Evolutionary conservation across 2,113 vertebrate species (phyloP), one percentile per base, ranked within the genome.

Genomic region (Puffinus mauretanicus): DNA sequence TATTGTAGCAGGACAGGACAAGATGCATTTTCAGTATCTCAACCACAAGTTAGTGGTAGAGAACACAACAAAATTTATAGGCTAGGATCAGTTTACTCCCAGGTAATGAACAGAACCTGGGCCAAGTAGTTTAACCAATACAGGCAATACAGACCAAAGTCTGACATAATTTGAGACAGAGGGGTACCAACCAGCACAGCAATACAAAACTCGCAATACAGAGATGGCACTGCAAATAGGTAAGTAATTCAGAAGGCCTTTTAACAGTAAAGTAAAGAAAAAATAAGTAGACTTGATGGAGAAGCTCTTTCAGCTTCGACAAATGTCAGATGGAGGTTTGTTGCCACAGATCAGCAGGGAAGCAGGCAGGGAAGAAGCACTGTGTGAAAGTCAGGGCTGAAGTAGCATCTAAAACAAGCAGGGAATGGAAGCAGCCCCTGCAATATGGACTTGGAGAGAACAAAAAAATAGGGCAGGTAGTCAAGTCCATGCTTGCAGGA

Each of bases 401-500:
- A 77, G 54, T 1, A 65, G 29, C 30, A 2, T 75, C 62, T 54
- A 18, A 27, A 87, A 21, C 32, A 30, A 89, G 84, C 34, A 36
- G 55, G 57, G 36, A 16, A 19, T 27, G 38, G 86, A 69, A 89
- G n/a, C 55, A 58, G 70, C 51, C 42, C 47, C 42, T 62, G 61
- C 32, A 38, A 20, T 1, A 8, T 77, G 76, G 47, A 18, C 27
- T 75, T 62, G 73, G 46, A 86, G 64, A 85, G 65, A 90, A 71
- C 65, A 64, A 84, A 69, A 64, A 16, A 61, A 30, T 21, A 87
- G 57, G 69, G 73, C 82, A 90, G 25, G 42, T 32, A 62, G 60
- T 64, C 57, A 92, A 90, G 85, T 47, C 70, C 32, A 4, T n/a
- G 75, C 90, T 94, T 85, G 88, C 75, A 92, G 40, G 58, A 92